Evolutionary conservation across 1,140 invertebrate species (phyloP), one percentile per base, ranked within the genome.

Genomic region (Acyrthosiphon pisum): DNA sequence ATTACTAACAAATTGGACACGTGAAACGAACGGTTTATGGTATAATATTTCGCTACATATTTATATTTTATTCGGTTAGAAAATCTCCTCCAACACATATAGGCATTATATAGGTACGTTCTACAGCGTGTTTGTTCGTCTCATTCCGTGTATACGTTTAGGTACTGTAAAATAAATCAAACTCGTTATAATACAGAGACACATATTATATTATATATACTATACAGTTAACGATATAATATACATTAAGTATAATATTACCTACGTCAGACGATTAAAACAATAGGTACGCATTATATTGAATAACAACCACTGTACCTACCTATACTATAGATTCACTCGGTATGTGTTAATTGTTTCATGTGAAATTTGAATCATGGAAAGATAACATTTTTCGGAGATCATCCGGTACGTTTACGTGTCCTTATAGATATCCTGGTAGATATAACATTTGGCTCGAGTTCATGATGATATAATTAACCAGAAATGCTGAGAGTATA

Each of bases 1-100:
- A 53, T 41, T 23, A 84, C 81, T 14, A 44, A 84, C 41, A 84
- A 84, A 84, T 84, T 84, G 83, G 60, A 76, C 60, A 76, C 60
- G 4, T 35, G 30, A 35, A 76, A 76, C n/a, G 30, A 30, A 84
- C 83, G 23, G 76, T 37, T 83, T 83, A 83, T 76, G 18, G 37
- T 23, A 37, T 37, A 68, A 9, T 68, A 83, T 81, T 81, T 81
- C 22, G 35, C 30, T 83, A 37, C 6, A 23, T 83, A n/a, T 35
- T 76, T 37, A 83, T 37, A 83, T 83, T 68, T 68, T n/a, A 11
- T 56, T 35, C 20, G 18, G n/a, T 76, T 76, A 76, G 4, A 7
- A 81, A 81, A 8, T 20, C 30, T 76, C n/a, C 68, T 60, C 26
- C 14, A 7, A 35, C n/a, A 22, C n/a, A 35, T 84, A 44, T 84